Base-by-base conservation (phyloP, 2,113 vertebrate genomes). In the Philantomba maxwellii region DNA sequence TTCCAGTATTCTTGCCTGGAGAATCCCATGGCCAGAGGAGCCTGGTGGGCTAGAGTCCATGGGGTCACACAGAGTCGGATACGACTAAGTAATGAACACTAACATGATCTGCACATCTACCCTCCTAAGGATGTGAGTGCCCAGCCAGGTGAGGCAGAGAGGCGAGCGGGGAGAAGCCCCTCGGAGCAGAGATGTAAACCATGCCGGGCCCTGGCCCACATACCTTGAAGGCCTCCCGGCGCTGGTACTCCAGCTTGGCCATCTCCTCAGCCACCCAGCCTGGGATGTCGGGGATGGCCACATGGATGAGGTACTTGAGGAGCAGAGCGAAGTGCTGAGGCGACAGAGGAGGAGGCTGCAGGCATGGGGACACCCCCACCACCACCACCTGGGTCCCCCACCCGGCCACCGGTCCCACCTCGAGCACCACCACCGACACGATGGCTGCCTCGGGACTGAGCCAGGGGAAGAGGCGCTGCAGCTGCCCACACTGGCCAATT, bases 401-500 rank as follows among this genome's bases (percentile, higher is more conserved):
- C n/a, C 4, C 12, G 1, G 2, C 0, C 17, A 0, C 33, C 28
- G 10, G 36, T 15, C 91, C 36, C 98, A 99, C 99, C 99, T 99
- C 99, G 16, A 99, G 99, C 98, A 99, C 99, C 97, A 99, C 99
- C 93, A 99, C 99, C 2, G 99, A 99, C 97, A 99, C 99, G 94
- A 99, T 99, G 98, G 99, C 99, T 19, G 99, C 99, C 98, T 99
- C 99, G 0, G 99, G 99, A 94, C 99, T 99, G 96, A 99, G 99
- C 99, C 99, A 99, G 0, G 99, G 99, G 97, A 99, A 99, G 77
- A 99, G 99, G 23, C 99, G 98, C 97, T 99, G 99, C 4, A 99
- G 99, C 98, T 99, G 99, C 66, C 99, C 99, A 0, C 99, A 99
- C 98, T 99, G 99, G 49, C 99, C 99, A n/a, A 99, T 99, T 98